These are phyloP conservation scores for Dasyurus viverrinus DNA, from an alignment of 2,113 vertebrate species.

Conservation along the genomic window DNA sequence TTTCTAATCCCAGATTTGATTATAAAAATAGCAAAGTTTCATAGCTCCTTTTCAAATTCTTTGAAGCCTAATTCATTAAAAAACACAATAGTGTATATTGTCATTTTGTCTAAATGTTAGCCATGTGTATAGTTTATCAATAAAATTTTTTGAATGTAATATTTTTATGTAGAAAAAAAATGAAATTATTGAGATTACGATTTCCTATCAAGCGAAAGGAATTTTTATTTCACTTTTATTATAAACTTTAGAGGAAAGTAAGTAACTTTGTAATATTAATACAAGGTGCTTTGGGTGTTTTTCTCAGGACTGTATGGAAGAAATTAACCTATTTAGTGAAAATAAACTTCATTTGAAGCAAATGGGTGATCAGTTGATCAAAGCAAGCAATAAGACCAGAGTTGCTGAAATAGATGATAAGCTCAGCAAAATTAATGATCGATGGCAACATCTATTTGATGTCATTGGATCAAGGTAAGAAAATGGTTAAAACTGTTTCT, in stretches of 20 bases:
- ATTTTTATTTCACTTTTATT: not conserved
- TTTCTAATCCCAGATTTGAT: not conserved
- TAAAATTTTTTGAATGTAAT: not conserved
- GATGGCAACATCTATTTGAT: constrained; percentile 96
- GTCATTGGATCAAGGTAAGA: constrained; percentile 94
- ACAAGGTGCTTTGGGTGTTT: constrained; percentile 36
- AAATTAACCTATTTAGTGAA: constrained; percentile 95
- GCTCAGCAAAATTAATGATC: constrained; percentile 91
- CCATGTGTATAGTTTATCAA: not conserved
- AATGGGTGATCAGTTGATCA: constrained; percentile 93
- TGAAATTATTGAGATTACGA: not conserved
- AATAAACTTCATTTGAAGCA: constrained; percentile 93
- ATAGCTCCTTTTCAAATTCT: not conserved
- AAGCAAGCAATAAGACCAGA: constrained; percentile 89
- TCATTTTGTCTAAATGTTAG: not conserved
- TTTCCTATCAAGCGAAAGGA: not conserved
- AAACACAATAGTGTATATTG: not conserved
- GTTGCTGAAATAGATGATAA: constrained; percentile 92
- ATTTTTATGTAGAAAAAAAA: not conserved
- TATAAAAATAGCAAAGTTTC: not conserved
- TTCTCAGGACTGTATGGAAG: constrained; percentile 95
- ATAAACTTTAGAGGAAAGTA: not conserved
- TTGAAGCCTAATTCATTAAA: not conserved
- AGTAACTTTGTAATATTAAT: not conserved
- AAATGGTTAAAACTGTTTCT: not conserved